phyloP scores from a whole-genome alignment of 2,888 invertebrate genomes.

The Graphium colonna region DNA sequence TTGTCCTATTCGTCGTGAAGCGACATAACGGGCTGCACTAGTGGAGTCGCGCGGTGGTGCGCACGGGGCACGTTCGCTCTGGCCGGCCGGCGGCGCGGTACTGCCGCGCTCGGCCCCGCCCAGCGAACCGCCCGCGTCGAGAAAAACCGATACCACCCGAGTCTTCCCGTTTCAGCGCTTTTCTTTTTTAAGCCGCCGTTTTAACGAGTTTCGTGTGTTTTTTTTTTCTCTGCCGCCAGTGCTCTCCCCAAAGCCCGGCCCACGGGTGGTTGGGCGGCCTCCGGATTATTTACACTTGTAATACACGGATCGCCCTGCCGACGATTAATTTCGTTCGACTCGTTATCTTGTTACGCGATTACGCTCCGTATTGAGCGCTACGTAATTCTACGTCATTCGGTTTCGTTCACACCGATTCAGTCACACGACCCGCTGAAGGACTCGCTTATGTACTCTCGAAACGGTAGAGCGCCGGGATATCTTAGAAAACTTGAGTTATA shows the following conservation, averaged over 20 bases:
- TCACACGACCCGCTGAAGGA: background rate
- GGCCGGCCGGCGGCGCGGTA: conserved; percentile 83
- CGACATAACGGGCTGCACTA: conserved; percentile 72
- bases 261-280: conserved; percentile 76
- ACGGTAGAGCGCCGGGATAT: background rate
- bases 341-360: conserved; percentile 55
- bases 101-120: conserved; percentile 78
- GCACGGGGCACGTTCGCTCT: conserved; percentile 60
- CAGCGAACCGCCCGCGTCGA: conserved; percentile 71
- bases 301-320: conserved; percentile 66
- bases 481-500: conserved; percentile 14
- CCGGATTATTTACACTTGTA: conserved; percentile 79
- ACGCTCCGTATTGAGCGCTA: conserved; percentile 42
- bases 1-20: conserved; percentile 71
- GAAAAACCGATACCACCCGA: conserved; percentile 78
- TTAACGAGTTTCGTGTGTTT: conserved; percentile 74
- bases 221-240: too few relatives aligned
- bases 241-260: conserved; percentile 64
- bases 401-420: conserved; percentile 10
- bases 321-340: conserved; percentile 62
- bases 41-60: conserved; percentile 55
- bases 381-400: conserved; percentile 33
- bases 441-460: background rate
- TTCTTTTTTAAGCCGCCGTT: conserved; percentile 79
- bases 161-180: conserved; percentile 79